Evolutionary conservation across 2,888 invertebrate genomes (phyloP), one percentile per base, ranked within the genome.

Genomic region (Fragum sueziense): DNA sequence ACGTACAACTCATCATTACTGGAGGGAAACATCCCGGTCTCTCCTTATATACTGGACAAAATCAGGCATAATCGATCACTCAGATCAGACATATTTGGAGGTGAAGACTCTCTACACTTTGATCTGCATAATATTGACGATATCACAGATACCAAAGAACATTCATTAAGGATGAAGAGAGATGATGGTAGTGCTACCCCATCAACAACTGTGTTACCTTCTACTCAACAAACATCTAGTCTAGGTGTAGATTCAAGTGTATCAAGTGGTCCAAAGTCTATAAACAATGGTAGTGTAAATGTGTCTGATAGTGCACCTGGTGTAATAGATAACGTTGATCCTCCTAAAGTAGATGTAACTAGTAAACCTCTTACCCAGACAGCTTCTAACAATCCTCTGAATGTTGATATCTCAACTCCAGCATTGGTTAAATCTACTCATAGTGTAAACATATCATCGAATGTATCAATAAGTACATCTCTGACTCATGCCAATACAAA

Each of bases 21-120:
- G 1, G 72, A 76, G 67, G 82, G 82, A 27, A 80, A 74, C 34
- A 74, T 80, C 17, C 78, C 76, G 25, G 65, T 65, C 25, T 69
- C 74, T n/a, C 70, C 74, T 27, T 61, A 54, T 52, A 52, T 74
- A 14, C 47, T 71, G 37, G 47, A 69, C 25, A 65, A 79, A n/a
- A 9, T 74, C 0, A n/a, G 31, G 22, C 37, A 68, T 0, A 69
- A 52, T 25, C 22, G 68, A 29, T 34, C 51, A 7, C 1, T 37
- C 2, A 70, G 70, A 25, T 65, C 41, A 25, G 22, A 1, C 20
- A 27, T 61, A 33, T n/a, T 1, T 33, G 61, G 4, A 31, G 61
- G 31, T 0, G 20, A n/a, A 33, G 33, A 33, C 33, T n/a, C 31
- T 47, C 47, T 47, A 2, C 14, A 47, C 47, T 14, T 47, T 47